phyloP scores from a whole-genome alignment of 2,888 invertebrate genomes.

The Acrocera orbiculus region DNA sequence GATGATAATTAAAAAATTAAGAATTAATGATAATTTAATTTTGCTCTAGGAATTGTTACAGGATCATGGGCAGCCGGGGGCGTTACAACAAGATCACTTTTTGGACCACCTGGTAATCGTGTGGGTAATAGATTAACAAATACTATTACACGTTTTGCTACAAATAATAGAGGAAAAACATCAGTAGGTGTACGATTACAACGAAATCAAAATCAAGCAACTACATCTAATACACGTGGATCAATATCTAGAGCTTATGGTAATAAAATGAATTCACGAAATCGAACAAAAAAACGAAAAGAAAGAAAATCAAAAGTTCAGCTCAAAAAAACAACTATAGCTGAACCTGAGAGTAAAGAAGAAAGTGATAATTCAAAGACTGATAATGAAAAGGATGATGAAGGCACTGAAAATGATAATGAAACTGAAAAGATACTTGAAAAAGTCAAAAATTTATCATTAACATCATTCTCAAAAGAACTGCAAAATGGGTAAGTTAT shows the following conservation, averaged over 20 bases:
- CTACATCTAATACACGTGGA: slow-evolving; percentile 8
- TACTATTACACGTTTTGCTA: slow-evolving; percentile 7
- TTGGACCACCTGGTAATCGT: slow-evolving; percentile 15
- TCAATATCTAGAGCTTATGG: not conserved
- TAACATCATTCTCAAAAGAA: slow-evolving; percentile 11
- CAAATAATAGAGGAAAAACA: slow-evolving; percentile 10
- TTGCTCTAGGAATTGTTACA: slow-evolving; percentile 20
- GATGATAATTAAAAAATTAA: no score
- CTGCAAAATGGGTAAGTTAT: slow-evolving; percentile 16
- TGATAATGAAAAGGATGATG: not conserved
- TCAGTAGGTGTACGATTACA: slow-evolving; percentile 13
- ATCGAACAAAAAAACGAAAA: slow-evolving; percentile 1
- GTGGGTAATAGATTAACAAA: slow-evolving; percentile 13
- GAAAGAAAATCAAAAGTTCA: slow-evolving; percentile 5
- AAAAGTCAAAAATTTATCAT: slow-evolving; percentile 8
- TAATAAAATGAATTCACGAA: not conserved
- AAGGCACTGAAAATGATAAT: slow-evolving; percentile 2
- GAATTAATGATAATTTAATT: no score
- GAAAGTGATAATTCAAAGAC: not conserved
- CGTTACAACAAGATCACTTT: slow-evolving; percentile 13
- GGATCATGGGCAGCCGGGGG: slow-evolving; percentile 18
- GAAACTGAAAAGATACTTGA: slow-evolving; percentile 11
- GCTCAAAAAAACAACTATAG: not conserved
- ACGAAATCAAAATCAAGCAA: slow-evolving; percentile 11
- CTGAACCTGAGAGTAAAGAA: slow-evolving; percentile 2